Evolutionary conservation across 2,113 vertebrate species (phyloP).

Genomic region (Chionomys nivalis): DNA sequence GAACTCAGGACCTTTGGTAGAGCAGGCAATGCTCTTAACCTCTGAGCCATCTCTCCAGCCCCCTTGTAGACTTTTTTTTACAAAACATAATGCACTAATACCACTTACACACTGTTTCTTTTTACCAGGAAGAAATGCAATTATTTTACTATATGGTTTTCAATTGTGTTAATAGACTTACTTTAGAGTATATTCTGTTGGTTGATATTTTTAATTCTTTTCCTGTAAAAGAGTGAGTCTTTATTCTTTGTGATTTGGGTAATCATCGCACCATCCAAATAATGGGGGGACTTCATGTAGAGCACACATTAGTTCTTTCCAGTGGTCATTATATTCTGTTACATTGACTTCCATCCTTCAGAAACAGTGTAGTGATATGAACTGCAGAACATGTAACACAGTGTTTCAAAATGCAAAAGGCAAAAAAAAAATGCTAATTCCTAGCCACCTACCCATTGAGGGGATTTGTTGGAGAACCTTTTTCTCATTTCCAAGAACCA

Average conservation of each 20-base stretch:
- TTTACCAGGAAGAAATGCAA: neutral
- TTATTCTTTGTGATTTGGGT: constrained; percentile 11
- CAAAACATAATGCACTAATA: neutral
- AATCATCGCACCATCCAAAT: neutral
- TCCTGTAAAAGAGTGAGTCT: neutral
- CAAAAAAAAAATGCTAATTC: neutral
- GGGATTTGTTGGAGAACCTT: neutral
- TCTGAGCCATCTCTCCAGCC: too few species aligned
- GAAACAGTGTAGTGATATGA: neutral
- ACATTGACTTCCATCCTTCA: neutral
- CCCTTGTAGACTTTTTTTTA: too few species aligned
- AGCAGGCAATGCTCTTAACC: too few species aligned
- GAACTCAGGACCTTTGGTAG: too few species aligned
- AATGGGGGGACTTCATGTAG: neutral
- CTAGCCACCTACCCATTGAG: neutral
- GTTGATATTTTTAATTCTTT: constrained; percentile 14
- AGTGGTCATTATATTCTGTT: neutral
- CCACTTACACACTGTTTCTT: constrained; percentile 16
- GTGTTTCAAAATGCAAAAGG: neutral
- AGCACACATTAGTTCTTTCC: constrained; percentile 31
- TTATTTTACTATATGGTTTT: constrained; percentile 46
- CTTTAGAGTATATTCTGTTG: neutral
- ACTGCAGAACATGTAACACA: neutral
- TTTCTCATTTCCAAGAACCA: neutral
- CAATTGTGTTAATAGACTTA: neutral